phyloP scores from a whole-genome alignment of 2,888 invertebrate species.

The Iselma pallidipennis region DNA sequence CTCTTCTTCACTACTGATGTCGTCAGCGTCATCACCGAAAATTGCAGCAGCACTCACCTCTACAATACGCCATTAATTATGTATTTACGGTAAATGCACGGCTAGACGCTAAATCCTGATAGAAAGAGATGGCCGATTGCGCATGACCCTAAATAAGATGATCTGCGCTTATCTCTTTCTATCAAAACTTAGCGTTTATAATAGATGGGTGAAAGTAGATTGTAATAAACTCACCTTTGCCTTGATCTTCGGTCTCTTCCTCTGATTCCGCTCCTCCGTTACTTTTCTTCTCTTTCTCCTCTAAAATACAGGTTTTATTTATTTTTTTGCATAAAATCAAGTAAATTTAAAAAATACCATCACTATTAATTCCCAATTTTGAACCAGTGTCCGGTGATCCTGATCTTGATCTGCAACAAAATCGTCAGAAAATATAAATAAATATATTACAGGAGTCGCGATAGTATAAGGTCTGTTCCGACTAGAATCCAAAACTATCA shows the following conservation, averaged over 20 bases:
- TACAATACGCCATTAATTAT: slow-evolving; percentile 12
- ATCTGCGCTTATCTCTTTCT: no score
- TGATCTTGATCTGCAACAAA: slow-evolving; percentile 39
- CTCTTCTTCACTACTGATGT: slow-evolving; percentile 86
- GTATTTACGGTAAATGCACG: not conserved
- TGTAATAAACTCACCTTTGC: slow-evolving; percentile 34
- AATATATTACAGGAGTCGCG: no score
- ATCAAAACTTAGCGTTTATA: not conserved
- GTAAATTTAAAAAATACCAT: not conserved
- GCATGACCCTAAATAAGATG: no score
- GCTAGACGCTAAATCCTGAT: no score
- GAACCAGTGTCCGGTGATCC: slow-evolving; percentile 39
- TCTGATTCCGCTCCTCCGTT: slow-evolving; percentile 67
- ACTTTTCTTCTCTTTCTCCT: slow-evolving; percentile 54
- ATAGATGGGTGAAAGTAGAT: slow-evolving; percentile 6
- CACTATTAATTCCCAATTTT: slow-evolving; percentile 43
- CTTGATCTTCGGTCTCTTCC: slow-evolving; percentile 59
- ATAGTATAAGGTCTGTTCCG: no score
- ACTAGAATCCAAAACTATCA: no score
- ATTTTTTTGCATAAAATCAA: slow-evolving; percentile 40
- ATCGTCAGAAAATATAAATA: slow-evolving; percentile 17
- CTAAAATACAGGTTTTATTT: slow-evolving; percentile 49
- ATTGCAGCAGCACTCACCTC: slow-evolving; percentile 78
- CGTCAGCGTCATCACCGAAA: slow-evolving; percentile 93
- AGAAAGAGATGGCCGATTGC: no score